Evolutionary conservation across 1,140 invertebrate genomes (phyloP).

Genomic region (Lasaia peninsularis): DNA sequence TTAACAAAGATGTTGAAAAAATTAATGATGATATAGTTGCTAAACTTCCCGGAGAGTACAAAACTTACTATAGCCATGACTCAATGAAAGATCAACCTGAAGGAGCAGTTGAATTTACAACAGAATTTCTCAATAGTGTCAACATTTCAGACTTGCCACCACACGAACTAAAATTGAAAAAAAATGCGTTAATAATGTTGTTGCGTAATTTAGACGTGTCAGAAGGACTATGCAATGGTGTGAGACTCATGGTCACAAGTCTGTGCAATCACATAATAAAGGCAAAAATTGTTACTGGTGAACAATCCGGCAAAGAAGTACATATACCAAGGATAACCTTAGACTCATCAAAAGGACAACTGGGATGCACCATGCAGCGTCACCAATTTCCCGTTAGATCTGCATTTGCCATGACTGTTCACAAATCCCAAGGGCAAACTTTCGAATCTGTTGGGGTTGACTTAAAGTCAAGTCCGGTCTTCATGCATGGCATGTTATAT

Average conservation of each 20-base stretch:
- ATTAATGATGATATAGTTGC: constrained; percentile 25
- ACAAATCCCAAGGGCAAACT: constrained; percentile 17
- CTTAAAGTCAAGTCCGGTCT: constrained; percentile 7
- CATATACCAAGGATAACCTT: constrained; percentile 20
- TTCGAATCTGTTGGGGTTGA: constrained; percentile 16
- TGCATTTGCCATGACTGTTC: constrained; percentile 16
- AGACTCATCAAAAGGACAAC: constrained; percentile 21
- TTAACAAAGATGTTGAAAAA: constrained; percentile 23
- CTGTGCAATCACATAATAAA: constrained; percentile 21
- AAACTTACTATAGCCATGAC: constrained; percentile 20
- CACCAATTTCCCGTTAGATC: constrained; percentile 20
- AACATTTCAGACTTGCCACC: constrained; percentile 22
- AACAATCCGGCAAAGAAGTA: constrained; percentile 21
- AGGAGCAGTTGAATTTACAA: constrained; percentile 24
- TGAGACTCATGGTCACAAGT: constrained; percentile 16
- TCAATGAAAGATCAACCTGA: constrained; percentile 23
- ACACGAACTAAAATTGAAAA: constrained; percentile 20
- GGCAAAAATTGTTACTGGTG: constrained; percentile 19
- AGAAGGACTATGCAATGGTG: constrained; percentile 19
- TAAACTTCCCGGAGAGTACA: constrained; percentile 21
- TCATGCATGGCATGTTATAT: constrained; percentile 8
- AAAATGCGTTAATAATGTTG: constrained; percentile 20
- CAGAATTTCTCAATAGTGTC: constrained; percentile 22
- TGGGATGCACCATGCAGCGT: constrained; percentile 19
- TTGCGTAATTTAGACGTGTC: constrained; percentile 20